Conservation (phyloP, 1,140 invertebrate genomes). For the Temnothorax nylanderi region DNA sequence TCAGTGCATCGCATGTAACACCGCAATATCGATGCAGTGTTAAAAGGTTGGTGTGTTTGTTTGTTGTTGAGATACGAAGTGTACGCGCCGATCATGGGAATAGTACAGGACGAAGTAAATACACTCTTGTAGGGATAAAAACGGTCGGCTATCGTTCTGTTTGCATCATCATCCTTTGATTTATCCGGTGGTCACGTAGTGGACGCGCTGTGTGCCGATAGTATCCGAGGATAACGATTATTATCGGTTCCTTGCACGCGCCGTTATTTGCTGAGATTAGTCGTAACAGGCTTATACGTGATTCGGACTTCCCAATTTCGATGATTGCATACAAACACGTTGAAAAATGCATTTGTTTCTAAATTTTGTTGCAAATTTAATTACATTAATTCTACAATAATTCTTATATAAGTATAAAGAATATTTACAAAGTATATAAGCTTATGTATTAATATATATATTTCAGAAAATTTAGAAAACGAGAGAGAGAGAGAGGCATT, state of each 20-base stretch:
- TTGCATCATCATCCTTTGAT: constrained; percentile 65
- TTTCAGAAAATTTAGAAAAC: background rate
- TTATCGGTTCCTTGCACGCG: constrained; percentile 33
- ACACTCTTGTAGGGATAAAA: constrained; percentile 40
- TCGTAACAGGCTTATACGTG: constrained; percentile 1
- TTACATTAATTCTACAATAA: constrained; percentile 8
- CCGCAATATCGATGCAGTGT: background rate
- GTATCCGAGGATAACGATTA: constrained; percentile 37
- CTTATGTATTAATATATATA: background rate
- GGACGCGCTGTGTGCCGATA: constrained; percentile 21
- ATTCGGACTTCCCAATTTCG: constrained; percentile 19
- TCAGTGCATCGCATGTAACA: background rate
- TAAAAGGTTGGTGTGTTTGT: background rate
- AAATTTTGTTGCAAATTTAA: background rate
- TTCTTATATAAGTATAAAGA: background rate
- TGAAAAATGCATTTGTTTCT: background rate
- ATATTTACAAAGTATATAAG: background rate
- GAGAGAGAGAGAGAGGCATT: background rate
- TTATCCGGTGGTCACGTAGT: constrained; percentile 66
- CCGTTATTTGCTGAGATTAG: constrained; percentile 50
- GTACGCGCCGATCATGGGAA: constrained; percentile 14
- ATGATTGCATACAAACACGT: background rate
- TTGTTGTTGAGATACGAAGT: constrained; percentile 24
- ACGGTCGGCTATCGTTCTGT: constrained; percentile 33
- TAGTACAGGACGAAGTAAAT: constrained; percentile 19